These are phyloP conservation scores for Phrynocephalus versicolor DNA, from an alignment of 2,113 vertebrate genomes.

Conservation along the genomic window DNA sequence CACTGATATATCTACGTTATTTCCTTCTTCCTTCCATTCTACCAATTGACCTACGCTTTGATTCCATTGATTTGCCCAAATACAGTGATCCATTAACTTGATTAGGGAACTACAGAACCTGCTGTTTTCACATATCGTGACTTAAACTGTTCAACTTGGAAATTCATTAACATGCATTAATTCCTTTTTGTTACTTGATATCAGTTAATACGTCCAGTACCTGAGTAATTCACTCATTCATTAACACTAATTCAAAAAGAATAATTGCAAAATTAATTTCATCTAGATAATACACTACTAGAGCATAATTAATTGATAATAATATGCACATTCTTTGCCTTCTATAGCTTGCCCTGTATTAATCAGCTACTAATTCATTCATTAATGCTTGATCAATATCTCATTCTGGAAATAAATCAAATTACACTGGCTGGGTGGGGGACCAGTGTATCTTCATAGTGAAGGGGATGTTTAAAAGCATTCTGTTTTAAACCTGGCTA, in stretches of 20 bases:
- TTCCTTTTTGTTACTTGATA: conserved; percentile 10
- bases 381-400: conserved; percentile 21
- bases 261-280: conserved; percentile 10
- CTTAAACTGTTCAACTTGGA: background rate
- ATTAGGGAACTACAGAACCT: background rate
- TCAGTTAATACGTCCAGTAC: conserved; percentile 1
- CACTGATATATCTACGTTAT: background rate
- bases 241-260: conserved; percentile 4
- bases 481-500: too few species aligned
- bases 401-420: conserved; percentile 10
- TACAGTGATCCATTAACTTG: background rate
- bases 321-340: background rate
- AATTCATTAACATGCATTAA: conserved; percentile 9
- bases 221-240: background rate
- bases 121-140: background rate
- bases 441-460: too few species aligned
- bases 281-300: conserved; percentile 9
- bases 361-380: conserved; percentile 1
- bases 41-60: too few species aligned
- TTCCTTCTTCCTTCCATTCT: background rate
- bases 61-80: background rate
- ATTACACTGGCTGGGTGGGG: too few species aligned
- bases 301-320: conserved; percentile 24
- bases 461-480: too few species aligned
- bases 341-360: background rate